phyloP scores from a whole-genome alignment of 2,888 invertebrate species.

The Nephrotoma flavescens region DNA sequence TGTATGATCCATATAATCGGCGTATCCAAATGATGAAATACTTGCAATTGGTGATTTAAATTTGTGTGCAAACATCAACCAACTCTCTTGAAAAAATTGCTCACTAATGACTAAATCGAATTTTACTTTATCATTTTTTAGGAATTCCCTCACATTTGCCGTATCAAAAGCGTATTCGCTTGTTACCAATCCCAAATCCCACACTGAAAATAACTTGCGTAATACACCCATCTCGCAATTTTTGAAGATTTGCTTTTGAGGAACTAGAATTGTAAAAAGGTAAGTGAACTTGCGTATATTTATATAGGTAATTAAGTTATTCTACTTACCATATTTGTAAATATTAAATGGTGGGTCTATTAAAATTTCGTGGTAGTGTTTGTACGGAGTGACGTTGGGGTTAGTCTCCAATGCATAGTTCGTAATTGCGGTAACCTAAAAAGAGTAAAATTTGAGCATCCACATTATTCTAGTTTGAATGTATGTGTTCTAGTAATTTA shows the following conservation, averaged over 20 bases:
- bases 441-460: not conserved
- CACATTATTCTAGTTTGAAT: not conserved
- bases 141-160: slow-evolving; percentile 20
- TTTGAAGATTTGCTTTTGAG: not conserved
- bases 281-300: not conserved
- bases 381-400: not conserved
- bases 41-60: slow-evolving; percentile 32
- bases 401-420: not conserved
- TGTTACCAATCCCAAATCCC: not conserved
- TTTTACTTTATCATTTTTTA: slow-evolving; percentile 26
- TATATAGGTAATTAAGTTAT: not conserved
- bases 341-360: not conserved
- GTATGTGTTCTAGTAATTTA: no score
- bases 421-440: not conserved
- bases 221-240: not conserved
- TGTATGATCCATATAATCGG: slow-evolving; percentile 29
- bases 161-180: not conserved
- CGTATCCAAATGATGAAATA: slow-evolving; percentile 29
- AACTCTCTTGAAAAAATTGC: slow-evolving; percentile 33
- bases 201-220: not conserved
- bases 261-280: not conserved
- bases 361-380: not conserved
- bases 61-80: slow-evolving; percentile 31
- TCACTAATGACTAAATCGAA: slow-evolving; percentile 32
- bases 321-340: not conserved